Base-by-base conservation (phyloP, 2,113 vertebrate species). In the Orthochromis malagaraziensis region DNA sequence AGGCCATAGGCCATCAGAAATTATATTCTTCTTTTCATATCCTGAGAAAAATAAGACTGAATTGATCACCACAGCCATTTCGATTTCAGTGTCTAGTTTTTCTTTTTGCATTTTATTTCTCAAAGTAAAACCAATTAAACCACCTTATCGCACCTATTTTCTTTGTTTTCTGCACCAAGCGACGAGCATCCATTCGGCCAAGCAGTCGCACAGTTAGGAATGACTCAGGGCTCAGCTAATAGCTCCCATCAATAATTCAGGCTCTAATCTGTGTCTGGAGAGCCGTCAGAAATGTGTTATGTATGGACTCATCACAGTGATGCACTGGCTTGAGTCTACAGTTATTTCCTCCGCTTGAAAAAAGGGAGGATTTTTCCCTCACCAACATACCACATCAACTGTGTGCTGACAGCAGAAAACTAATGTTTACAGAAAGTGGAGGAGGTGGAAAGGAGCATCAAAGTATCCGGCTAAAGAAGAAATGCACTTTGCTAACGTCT, bases 171-270 rank as follows among this genome's bases (percentile, higher is more conserved):
- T 17, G 29, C 45, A 38, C 24, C 19, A 14, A 47, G 14, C 17
- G 40, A 51, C 2, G 54, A 86, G 57, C 88, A 40, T 65, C 65
- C 40, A 29, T 65, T 80, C 2, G 45, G 49, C 75, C 24, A 58
- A 80, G 86, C 57, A 6, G 35, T 31, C 47, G 82, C 58, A 83
- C 55, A 5, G 80, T 38, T 49, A 84, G 65, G 84, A 75, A 84
- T 82, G 91, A 93, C 87, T 91, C 89, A 82, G 88, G 82, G 53
- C 57, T 82, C 84, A 42, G 91, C 92, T 92, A 95, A 95, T 90
- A 92, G 92, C 83, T 65, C 8, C 81, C 82, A 95, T 95, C 91
- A 94, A 95, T 94, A 93, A 95, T 96, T 96, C 92, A 95, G 84
- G 51, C 82, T 91, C 87, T 93, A 91, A 93, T 95, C 92, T 95